phyloP scores from a whole-genome alignment of 2,797 vertebrate species.

The Eurystomus glaucurus region DNA sequence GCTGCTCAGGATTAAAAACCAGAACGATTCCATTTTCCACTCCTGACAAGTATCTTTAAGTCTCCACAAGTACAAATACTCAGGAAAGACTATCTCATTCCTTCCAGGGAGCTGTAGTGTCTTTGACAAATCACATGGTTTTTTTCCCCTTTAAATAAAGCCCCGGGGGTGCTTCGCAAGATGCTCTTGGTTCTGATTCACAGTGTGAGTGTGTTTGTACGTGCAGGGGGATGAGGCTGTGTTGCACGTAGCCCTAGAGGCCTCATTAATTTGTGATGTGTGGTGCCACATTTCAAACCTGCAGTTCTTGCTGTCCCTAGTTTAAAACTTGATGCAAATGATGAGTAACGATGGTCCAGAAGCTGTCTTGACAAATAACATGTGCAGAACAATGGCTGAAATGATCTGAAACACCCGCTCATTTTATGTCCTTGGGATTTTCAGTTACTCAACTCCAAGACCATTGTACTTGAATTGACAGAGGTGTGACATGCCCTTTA shows the following conservation, averaged over 20 bases:
- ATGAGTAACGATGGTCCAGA: constrained; percentile 47
- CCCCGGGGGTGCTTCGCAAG: constrained; percentile 66
- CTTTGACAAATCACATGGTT: constrained; percentile 9
- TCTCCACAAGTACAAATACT: neutral
- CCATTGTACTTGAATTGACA: neutral
- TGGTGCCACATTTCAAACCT: constrained; percentile 68
- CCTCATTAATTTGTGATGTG: constrained; percentile 79
- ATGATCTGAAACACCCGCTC: neutral
- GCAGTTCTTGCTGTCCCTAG: constrained; percentile 38
- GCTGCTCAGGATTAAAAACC: constrained; percentile 50
- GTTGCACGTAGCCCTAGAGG: constrained; percentile 62
- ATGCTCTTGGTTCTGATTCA: constrained; percentile 40
- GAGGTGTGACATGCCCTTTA: neutral
- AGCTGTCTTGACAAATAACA: constrained; percentile 15
- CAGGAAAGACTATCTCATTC: constrained; percentile 21
- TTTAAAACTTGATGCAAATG: constrained; percentile 69
- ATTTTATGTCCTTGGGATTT: neutral
- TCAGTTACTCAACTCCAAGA: neutral
- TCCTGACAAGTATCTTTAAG: constrained; percentile 59
- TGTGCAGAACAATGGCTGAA: constrained; percentile 4
- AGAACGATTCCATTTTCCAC: constrained; percentile 37
- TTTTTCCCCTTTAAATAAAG: constrained; percentile 34
- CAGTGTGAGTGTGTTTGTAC: neutral
- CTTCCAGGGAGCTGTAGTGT: constrained; percentile 41
- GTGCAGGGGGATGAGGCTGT: constrained; percentile 14